Evolutionary conservation across 2,797 vertebrate species (phyloP).

Genomic region (Sebastes aleutianus): DNA sequence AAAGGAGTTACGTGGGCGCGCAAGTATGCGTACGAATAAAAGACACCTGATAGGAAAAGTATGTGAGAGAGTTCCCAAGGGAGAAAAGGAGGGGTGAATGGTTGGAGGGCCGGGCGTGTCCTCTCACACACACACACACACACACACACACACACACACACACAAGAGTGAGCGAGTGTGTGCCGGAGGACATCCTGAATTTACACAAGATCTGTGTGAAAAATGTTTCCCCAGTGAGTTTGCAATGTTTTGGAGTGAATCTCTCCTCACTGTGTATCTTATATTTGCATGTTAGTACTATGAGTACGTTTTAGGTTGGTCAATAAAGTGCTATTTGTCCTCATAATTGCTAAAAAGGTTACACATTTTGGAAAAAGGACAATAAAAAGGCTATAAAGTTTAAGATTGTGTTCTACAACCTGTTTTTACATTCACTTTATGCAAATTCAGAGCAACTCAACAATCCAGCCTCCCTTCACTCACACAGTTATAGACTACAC

Average conservation of each 20-base stretch:
- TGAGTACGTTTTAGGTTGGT: neutral
- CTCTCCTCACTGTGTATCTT: too few species aligned
- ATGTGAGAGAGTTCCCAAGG: constrained; percentile 14
- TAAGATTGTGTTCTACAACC: neutral
- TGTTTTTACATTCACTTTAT: neutral
- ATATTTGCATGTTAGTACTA: too few species aligned
- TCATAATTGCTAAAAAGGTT: neutral
- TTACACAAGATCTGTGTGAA: neutral
- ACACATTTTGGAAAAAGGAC: neutral
- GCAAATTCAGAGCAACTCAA: constrained; percentile 1
- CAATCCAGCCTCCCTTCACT: constrained; percentile 12
- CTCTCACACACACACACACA: neutral
- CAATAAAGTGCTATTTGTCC: neutral
- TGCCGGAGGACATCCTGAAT: neutral
- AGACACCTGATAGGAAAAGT: constrained; percentile 42
- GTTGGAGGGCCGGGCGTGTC: constrained; percentile 25
- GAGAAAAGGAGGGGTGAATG: neutral
- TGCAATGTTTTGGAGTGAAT: neutral
- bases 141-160: neutral
- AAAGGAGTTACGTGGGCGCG: neutral
- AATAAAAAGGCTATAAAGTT: neutral
- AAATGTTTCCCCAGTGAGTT: neutral
- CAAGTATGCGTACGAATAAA: constrained; percentile 10
- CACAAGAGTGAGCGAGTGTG: neutral
- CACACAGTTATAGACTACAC: neutral